Evolutionary conservation across 2,888 invertebrate genomes (phyloP).

Genomic region (Unio pictorum): DNA sequence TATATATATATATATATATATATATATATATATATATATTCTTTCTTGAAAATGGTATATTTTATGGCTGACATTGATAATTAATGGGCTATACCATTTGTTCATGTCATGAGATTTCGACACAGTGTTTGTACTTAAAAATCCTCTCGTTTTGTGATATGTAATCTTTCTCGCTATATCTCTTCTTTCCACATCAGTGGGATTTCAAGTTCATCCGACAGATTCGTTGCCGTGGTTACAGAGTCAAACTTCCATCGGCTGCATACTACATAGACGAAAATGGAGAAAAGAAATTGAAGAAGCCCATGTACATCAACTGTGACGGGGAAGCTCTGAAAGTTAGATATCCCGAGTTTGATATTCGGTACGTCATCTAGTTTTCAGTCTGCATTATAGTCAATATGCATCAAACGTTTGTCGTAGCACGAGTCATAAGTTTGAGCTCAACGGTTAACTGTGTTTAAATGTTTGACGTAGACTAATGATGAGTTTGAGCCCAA

Average conservation of each 20-base stretch:
- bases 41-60: too few relatives aligned
- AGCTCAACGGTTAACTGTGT: too few relatives aligned
- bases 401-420: too few relatives aligned
- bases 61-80: too few relatives aligned
- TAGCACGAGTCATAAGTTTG: too few relatives aligned
- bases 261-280: conserved; percentile 25
- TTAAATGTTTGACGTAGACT: too few relatives aligned
- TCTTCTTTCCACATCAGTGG: conserved; percentile 34
- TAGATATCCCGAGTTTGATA: conserved; percentile 44
- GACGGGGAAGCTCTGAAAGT: conserved; percentile 55
- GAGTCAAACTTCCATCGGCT: conserved; percentile 37
- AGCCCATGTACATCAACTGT: conserved; percentile 55
- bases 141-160: not conserved
- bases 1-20: not conserved
- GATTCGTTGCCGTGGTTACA: conserved; percentile 43
- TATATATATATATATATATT: not conserved
- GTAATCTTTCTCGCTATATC: not conserved
- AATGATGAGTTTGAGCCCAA: too few relatives aligned
- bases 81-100: too few relatives aligned
- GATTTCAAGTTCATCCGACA: conserved; percentile 52
- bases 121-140: too few relatives aligned
- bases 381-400: too few relatives aligned
- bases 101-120: too few relatives aligned
- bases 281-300: conserved; percentile 25
- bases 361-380: conserved; percentile 17